phyloP scores from a whole-genome alignment of 2,797 vertebrate genomes.

The Tarsius wallacei region DNA sequence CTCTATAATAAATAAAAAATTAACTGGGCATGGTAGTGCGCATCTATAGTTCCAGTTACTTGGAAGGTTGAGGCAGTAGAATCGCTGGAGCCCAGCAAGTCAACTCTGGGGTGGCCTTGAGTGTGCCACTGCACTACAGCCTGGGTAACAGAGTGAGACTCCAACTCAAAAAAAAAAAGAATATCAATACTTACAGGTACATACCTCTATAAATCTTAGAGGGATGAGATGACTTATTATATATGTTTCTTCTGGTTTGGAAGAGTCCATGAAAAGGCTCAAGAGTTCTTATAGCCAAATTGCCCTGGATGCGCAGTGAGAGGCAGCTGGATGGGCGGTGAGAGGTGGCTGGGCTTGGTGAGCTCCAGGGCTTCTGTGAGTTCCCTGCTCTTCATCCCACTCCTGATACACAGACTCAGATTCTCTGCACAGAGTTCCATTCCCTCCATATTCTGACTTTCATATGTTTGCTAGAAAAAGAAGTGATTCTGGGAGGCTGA shows the following conservation, averaged over 20 bases:
- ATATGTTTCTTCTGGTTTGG: conserved; percentile 19
- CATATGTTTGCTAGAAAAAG: conserved; percentile 51
- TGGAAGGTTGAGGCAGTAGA: no score
- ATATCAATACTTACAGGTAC: no score
- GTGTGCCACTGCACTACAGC: no score
- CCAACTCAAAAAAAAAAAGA: no score
- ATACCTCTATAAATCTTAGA: background rate
- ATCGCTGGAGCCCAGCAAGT: no score
- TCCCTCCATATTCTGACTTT: conserved; percentile 29
- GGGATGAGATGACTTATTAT: conserved; percentile 13
- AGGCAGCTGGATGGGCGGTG: no score
- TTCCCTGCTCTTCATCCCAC: rapidly evolving
- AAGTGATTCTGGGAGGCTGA: background rate
- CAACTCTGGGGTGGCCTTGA: no score
- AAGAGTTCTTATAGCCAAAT: background rate
- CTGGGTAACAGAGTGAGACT: no score
- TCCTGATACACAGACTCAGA: background rate
- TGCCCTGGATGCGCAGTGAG: background rate
- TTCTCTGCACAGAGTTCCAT: conserved; percentile 37
- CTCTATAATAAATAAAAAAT: no score
- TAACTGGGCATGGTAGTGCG: no score
- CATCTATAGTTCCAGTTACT: no score
- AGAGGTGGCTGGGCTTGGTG: background rate
- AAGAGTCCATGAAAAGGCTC: background rate
- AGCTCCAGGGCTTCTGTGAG: background rate